Conservation (phyloP, 2,888 invertebrate species). For the Chouioia cunea region DNA sequence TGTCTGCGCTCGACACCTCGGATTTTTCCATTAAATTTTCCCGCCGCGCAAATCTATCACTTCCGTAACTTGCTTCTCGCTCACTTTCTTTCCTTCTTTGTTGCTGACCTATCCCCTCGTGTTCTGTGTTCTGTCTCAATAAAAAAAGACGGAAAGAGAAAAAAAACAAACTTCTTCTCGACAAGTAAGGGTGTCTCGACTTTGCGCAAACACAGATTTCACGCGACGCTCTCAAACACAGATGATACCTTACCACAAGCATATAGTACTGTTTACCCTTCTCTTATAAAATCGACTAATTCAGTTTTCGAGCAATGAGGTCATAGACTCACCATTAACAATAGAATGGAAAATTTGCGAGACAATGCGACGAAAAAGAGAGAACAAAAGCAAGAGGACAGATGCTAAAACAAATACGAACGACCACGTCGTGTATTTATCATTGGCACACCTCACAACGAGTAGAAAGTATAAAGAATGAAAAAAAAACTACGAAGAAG, state of each 20-base stretch:
- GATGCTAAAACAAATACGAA: constrained; percentile 21
- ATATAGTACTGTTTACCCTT: constrained; percentile 57
- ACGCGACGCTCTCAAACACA: constrained; percentile 66
- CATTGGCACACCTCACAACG: constrained; percentile 18
- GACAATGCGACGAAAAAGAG: background rate
- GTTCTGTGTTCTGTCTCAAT: background rate
- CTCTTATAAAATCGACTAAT: constrained; percentile 66
- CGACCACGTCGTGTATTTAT: constrained; percentile 33
- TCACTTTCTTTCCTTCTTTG: too few species aligned
- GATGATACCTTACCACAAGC: constrained; percentile 61
- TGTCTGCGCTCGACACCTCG: constrained; percentile 66
- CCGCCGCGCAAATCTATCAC: constrained; percentile 67
- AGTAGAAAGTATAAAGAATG: background rate
- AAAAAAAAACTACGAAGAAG: constrained; percentile 4
- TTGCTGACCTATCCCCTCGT: constrained; percentile 9
- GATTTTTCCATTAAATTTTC: constrained; percentile 68
- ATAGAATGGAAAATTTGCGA: too few species aligned
- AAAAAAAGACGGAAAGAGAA: background rate
- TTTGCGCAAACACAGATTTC: constrained; percentile 67
- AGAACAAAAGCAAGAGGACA: constrained; percentile 11
- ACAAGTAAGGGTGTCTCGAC: constrained; percentile 56
- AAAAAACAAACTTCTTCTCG: constrained; percentile 43
- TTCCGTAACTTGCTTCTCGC: too few species aligned
- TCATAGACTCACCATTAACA: background rate
- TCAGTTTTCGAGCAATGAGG: constrained; percentile 48